Evolutionary conservation across 2,888 invertebrate species (phyloP), one percentile per base, ranked within the genome.

Genomic region (Empis stercorea): DNA sequence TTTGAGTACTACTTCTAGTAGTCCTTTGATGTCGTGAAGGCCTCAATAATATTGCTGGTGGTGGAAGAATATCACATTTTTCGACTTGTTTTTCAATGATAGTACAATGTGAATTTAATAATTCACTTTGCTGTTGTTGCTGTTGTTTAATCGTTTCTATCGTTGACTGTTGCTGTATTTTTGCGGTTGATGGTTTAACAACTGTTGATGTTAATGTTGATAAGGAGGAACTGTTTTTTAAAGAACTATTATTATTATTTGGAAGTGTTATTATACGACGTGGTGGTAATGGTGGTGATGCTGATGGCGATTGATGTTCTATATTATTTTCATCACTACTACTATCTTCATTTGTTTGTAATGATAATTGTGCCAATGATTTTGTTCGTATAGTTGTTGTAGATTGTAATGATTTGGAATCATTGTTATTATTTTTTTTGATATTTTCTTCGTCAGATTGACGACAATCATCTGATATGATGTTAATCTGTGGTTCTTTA

Each of bases 241-340:
- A 14, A 36, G 6, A 14, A 36, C 36, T 14, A 36, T 14, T 14
- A 14, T 10, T 38, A 17, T 38, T 38, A 36, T 10, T 15, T 17
- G 38, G 14, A 15, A 38, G 17, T 4, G 38, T 38, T 17, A 38
- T 38, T 17, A 38, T 38, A 38, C 17, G 16, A 13, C 38, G 10
- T 13, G 39, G 40, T 44, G 50, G 38, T 45, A 48, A n/a, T 16
- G 45, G 32, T 32, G 41, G 37, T 36, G 46, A 17, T 41, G 47
- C 37, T 16, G 46, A 40, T 45, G 48, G 30, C 44, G 44, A 34
- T 13, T 40, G 34, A 34, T 38, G 38, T 42, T 42, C 42, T 63
- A 61, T 62, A 63, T 63, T 61, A 61, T 64, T 61, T 60, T 51
- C 53, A 49, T 54, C 51, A 53, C 52, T 55, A 52, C 51, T 51